Percentiles rank a stretch among this genome's conserved stretches.
phyloP scores from a whole-genome alignment of 2,888 invertebrate genomes.

The Drosophila stalkeri region DNA sequence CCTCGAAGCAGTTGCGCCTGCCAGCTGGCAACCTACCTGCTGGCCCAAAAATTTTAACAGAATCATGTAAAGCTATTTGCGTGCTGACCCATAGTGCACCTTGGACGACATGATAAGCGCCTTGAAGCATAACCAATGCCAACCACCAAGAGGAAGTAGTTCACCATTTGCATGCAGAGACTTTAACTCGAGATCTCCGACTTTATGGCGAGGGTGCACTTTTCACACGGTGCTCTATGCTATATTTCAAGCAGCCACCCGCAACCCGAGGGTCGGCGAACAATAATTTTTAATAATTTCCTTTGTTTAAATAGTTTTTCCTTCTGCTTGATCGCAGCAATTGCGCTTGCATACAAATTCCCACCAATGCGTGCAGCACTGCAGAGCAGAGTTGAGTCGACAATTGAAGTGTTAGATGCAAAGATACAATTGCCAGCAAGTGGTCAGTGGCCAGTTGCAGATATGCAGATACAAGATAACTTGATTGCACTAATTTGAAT shows the following conservation, averaged over 20 bases:
- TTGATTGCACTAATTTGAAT: conserved; percentile 82
- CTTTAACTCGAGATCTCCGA: conserved; percentile 20
- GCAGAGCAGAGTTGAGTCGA: conserved; percentile 13
- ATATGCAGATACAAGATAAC: conserved; percentile 74
- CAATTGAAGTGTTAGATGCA: conserved; percentile 79
- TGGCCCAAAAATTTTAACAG: conserved; percentile 25
- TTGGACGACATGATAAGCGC: conserved; percentile 47
- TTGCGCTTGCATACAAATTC: conserved; percentile 69
- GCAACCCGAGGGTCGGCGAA: conserved; percentile 53
- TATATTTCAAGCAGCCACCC: conserved; percentile 13
- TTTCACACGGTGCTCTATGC: conserved; percentile 70
- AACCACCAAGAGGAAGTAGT: conserved; percentile 63
- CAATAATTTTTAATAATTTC: conserved; percentile 83
- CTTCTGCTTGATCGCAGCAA: conserved; percentile 61
- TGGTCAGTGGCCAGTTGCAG: conserved; percentile 53
- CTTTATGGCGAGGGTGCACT: conserved; percentile 59
- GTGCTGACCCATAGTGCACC: conserved; percentile 58
- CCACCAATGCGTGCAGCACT: conserved; percentile 50
- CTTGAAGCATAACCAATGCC: conserved; percentile 65
- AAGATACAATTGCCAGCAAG: conserved; percentile 75
- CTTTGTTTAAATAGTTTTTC: conserved; percentile 81
- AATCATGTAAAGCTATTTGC: conserved; percentile 66
- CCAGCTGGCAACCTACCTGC: conserved; percentile 13
- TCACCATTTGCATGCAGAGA: conserved; percentile 50
- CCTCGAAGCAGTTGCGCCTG: conserved; percentile 19